Evolutionary conservation across 2,113 vertebrate genomes (phyloP).

Genomic region (Pygoscelis adeliae): DNA sequence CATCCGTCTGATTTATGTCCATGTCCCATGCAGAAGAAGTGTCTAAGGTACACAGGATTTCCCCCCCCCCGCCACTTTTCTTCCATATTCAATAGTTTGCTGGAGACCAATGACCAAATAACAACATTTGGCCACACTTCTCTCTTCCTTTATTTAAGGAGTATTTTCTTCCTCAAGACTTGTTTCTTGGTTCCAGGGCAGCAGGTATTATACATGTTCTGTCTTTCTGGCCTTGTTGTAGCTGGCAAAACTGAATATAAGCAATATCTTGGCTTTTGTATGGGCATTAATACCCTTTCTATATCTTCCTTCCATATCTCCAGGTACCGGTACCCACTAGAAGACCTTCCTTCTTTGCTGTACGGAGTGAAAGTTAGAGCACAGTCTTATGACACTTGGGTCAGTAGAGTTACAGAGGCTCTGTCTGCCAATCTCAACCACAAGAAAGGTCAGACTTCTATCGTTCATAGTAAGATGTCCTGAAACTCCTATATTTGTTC

Average conservation of each 20-base stretch:
- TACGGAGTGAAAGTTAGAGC: conserved; percentile 93
- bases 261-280: not conserved
- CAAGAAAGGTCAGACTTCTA: conserved; percentile 89
- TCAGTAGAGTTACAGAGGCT: conserved; percentile 90
- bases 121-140: not conserved
- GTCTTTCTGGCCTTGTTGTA: not conserved
- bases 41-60: conserved; percentile 84
- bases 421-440: conserved; percentile 90
- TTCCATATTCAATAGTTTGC: not conserved
- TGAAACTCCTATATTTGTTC: not conserved
- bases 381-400: conserved; percentile 96
- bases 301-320: not conserved
- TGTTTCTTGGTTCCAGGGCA: not conserved
- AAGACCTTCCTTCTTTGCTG: conserved; percentile 93
- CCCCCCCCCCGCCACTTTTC: not conserved
- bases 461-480: not conserved
- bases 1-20: conserved; percentile 88
- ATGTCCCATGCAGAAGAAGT: conserved; percentile 90
- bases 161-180: not conserved
- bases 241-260: not conserved
- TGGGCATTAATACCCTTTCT: not conserved
- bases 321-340: conserved; percentile 93
- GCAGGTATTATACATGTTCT: not conserved
- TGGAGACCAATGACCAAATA: not conserved
- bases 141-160: not conserved